Conservation (phyloP, 2,113 vertebrate species). For the Callipepla squamata region DNA sequence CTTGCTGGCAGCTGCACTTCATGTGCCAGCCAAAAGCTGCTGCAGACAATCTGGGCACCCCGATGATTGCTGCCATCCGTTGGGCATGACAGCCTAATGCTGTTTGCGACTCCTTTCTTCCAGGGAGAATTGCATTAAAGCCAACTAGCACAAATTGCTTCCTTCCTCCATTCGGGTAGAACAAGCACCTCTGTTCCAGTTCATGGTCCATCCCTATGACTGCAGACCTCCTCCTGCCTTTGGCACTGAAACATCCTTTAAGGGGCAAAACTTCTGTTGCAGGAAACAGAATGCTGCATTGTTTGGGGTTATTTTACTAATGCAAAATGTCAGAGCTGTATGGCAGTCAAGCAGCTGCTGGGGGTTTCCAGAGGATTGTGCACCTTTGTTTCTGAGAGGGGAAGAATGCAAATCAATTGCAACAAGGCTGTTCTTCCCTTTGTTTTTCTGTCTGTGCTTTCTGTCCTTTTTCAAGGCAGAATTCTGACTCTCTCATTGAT, state of each 20-base stretch:
- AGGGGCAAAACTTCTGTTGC: not conserved
- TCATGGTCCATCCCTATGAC: too few relatives aligned
- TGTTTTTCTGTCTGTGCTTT: not conserved
- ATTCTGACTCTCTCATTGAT: not conserved
- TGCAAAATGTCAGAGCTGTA: not conserved
- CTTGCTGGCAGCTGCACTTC: not conserved
- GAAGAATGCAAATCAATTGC: not conserved
- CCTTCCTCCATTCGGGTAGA: fast-evolving
- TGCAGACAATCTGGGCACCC: not conserved
- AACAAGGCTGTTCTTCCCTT: not conserved
- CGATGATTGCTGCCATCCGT: not conserved
- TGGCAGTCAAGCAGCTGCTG: too few relatives aligned
- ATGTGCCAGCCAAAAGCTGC: not conserved
- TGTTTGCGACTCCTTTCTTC: constrained; percentile 9
- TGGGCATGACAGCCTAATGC: not conserved
- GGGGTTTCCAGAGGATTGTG: fast-evolving
- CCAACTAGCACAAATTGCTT: not conserved
- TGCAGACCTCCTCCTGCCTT: not conserved
- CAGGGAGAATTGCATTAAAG: constrained; percentile 31
- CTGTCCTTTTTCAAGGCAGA: not conserved
- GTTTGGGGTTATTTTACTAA: not conserved
- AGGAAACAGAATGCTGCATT: not conserved
- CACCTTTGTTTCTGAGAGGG: not conserved
- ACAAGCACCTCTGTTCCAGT: not conserved
- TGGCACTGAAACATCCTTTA: fast-evolving